A percentile compares a stretch with the other conserved stretches of the same genome.
phyloP scores from a whole-genome alignment of 2,113 vertebrate species.

The Pollachius pollachius region DNA sequence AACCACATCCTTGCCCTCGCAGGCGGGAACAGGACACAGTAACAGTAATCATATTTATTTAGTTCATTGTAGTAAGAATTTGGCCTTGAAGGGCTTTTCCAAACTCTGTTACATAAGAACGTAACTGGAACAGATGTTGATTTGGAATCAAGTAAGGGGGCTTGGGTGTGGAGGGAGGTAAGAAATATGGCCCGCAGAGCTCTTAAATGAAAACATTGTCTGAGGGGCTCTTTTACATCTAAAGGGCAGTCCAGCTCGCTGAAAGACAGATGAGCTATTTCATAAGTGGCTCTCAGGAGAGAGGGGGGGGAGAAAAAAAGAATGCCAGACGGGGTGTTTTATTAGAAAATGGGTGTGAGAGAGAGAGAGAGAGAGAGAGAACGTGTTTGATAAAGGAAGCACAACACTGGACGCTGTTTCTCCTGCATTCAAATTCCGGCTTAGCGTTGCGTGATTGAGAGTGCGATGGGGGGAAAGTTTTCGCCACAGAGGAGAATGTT shows the following conservation, averaged over 20 bases:
- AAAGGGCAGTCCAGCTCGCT: conserved; percentile 35
- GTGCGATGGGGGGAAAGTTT: conserved; percentile 40
- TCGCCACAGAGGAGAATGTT: conserved; percentile 44
- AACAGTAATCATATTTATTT: conserved; percentile 36
- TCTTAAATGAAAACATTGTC: conserved; percentile 63
- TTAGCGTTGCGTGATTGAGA: conserved; percentile 29
- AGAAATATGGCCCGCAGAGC: conserved; percentile 52
- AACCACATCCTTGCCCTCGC: neutral
- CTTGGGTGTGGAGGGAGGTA: conserved; percentile 52
- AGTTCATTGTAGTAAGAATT: conserved; percentile 38
- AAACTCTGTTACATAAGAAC: conserved; percentile 58
- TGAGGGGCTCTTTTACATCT: conserved; percentile 45
- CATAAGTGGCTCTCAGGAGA: conserved; percentile 58
- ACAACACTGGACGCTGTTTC: conserved; percentile 49
- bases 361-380: conserved; percentile 31
- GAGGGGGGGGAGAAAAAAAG: conserved; percentile 21
- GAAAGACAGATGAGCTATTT: conserved; percentile 57
- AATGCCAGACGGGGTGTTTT: conserved; percentile 60
- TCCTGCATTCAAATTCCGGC: conserved; percentile 26
- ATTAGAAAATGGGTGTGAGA: conserved; percentile 61
- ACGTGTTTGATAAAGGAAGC: conserved; percentile 50
- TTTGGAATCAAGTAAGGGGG: conserved; percentile 53
- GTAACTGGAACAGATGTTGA: conserved; percentile 71
- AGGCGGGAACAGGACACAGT: conserved; percentile 11
- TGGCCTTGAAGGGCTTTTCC: conserved; percentile 49